These are phyloP conservation scores for Calosoma granatense DNA, from an alignment of 1,140 invertebrate species.

Conservation along the genomic window DNA sequence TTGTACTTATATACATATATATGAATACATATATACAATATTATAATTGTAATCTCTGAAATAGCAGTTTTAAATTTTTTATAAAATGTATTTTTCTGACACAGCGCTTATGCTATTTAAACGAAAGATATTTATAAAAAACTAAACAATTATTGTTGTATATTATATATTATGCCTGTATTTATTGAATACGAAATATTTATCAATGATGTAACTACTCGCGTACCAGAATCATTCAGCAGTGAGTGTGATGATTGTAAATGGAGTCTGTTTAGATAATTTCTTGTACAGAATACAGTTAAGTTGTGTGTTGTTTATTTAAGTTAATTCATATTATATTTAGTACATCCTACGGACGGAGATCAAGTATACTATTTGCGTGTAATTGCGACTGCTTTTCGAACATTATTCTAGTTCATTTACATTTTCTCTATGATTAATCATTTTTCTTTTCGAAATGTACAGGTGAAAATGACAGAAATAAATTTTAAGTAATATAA, in stretches of 20 bases:
- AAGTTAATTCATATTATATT: no score
- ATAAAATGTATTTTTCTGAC: slow-evolving; percentile 5
- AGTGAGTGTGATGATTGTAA: no score
- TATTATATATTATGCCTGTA: not conserved
- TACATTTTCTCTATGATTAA: not conserved
- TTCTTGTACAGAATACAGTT: not conserved
- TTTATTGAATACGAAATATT: not conserved
- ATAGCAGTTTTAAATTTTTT: slow-evolving; percentile 1
- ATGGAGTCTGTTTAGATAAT: not conserved
- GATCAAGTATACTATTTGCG: not conserved
- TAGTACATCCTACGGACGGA: not conserved
- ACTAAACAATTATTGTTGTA: not conserved
- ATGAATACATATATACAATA: not conserved
- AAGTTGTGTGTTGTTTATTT: not conserved
- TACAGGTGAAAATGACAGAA: slow-evolving; percentile 7
- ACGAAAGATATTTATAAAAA: slow-evolving; percentile 7
- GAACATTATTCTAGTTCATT: not conserved
- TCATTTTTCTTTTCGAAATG: slow-evolving; percentile 1
- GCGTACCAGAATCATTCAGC: no score
- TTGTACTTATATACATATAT: not conserved
- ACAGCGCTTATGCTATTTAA: slow-evolving; percentile 2
- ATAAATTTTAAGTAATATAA: slow-evolving; percentile 6
- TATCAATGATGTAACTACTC: not conserved
- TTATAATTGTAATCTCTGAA: slow-evolving; percentile 1
- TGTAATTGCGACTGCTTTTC: not conserved